Percentiles rank a stretch among this genome's conserved stretches.
Conservation (phyloP, 23 tunicate genomes). For the Halocynthia roretzi region DNA sequence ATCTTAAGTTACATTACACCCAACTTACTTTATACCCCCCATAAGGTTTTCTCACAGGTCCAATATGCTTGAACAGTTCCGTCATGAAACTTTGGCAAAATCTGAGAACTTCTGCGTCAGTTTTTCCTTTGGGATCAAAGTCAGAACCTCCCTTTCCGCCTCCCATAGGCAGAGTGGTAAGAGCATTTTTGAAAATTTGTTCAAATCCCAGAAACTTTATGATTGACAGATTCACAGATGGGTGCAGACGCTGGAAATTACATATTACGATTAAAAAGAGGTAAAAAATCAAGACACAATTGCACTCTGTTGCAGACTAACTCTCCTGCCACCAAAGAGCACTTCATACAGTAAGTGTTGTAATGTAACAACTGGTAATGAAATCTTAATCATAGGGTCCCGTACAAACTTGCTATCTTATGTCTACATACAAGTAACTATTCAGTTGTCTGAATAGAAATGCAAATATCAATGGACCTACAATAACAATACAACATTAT, state of each 20-base stretch:
- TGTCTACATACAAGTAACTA: too few relatives aligned
- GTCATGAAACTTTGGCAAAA: constrained; percentile 99
- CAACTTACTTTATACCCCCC: background rate
- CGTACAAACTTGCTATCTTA: too few relatives aligned
- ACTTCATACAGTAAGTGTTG: too few relatives aligned
- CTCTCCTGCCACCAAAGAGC: too few relatives aligned
- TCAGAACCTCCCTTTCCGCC: constrained; percentile 99
- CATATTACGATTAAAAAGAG: too few relatives aligned
- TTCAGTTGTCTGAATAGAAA: too few relatives aligned
- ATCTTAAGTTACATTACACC: background rate
- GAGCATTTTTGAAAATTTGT: constrained; percentile 98
- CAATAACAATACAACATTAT: too few relatives aligned
- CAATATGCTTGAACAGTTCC: constrained; percentile 91
- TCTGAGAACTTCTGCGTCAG: constrained; percentile 89
- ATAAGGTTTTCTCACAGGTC: constrained; percentile 59
- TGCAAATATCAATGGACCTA: too few relatives aligned
- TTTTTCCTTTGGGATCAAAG: constrained; percentile 98
- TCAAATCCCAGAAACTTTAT: constrained; percentile 98
- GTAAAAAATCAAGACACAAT: too few relatives aligned
- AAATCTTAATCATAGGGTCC: too few relatives aligned
- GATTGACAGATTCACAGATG: constrained; percentile 96
- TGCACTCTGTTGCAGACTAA: too few relatives aligned
- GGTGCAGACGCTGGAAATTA: constrained; percentile 80
- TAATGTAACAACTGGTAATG: too few relatives aligned
- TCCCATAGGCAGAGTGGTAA: constrained; percentile 99